Percentiles rank a stretch among this genome's conserved stretches.
Evolutionary conservation across 2,113 vertebrate species (phyloP).

Genomic region (Nannobrachium achirus): DNA sequence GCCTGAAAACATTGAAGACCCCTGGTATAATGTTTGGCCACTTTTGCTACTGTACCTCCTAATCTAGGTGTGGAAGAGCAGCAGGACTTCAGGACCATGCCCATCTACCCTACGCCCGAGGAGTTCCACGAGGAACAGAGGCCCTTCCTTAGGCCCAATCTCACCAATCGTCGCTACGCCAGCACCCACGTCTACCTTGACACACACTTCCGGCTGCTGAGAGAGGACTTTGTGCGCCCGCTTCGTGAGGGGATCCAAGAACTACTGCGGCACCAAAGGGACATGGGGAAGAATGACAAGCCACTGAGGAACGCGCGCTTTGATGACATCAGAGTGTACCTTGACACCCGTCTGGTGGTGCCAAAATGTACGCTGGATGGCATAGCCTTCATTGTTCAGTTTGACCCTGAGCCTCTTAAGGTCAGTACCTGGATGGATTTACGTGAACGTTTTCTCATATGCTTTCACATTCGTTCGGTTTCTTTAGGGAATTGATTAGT

Average conservation of each 20-base stretch:
- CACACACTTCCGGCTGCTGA: constrained; percentile 92
- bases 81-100: constrained; percentile 80
- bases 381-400: constrained; percentile 86
- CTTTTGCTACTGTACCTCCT: not conserved
- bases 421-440: constrained; percentile 48
- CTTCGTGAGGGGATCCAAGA: constrained; percentile 89
- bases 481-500: too few species aligned
- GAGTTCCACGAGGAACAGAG: constrained; percentile 83
- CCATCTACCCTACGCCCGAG: constrained; percentile 86
- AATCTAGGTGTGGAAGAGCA: constrained; percentile 63
- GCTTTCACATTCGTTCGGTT: too few species aligned
- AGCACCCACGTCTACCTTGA: constrained; percentile 88
- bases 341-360: constrained; percentile 79
- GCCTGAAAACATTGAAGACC: too few species aligned
- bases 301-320: constrained; percentile 80
- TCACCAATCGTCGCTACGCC: constrained; percentile 81
- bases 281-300: constrained; percentile 57
- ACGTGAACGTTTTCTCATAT: not conserved
- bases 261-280: constrained; percentile 75
- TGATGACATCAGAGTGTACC: constrained; percentile 90
- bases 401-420: constrained; percentile 83
- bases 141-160: constrained; percentile 88
- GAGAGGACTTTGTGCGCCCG: constrained; percentile 93
- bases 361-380: constrained; percentile 83
- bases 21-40: too few species aligned